phyloP scores from a whole-genome alignment of 2,888 invertebrate genomes.

The Masnerella sp. region DNA sequence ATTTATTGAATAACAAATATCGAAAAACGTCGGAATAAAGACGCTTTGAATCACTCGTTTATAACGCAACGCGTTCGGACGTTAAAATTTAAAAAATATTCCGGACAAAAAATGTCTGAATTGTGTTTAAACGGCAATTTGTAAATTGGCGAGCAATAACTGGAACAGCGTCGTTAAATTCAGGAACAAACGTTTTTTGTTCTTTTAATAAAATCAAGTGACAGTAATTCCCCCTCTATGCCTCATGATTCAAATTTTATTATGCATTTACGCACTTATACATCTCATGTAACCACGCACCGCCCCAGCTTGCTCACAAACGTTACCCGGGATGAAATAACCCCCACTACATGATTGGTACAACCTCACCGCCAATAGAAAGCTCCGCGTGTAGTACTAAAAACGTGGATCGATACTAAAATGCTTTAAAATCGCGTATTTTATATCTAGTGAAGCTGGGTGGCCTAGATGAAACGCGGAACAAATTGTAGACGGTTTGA shows the following conservation, averaged over 20 bases:
- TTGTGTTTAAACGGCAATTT: slow-evolving; percentile 17
- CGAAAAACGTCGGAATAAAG: too few relatives aligned
- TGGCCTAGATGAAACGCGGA: slow-evolving; percentile 63
- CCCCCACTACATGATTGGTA: slow-evolving; percentile 73
- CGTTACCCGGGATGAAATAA: slow-evolving; percentile 67
- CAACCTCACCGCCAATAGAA: slow-evolving; percentile 69
- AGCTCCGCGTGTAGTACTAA: slow-evolving; percentile 79
- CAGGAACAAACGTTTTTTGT: slow-evolving; percentile 72
- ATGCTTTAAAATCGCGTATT: slow-evolving; percentile 83
- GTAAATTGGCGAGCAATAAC: slow-evolving; percentile 22
- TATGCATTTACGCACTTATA: slow-evolving; percentile 78
- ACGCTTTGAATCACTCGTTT: too few relatives aligned
- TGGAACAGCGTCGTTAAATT: slow-evolving; percentile 45
- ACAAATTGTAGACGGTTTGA: slow-evolving; percentile 57
- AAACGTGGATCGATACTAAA: slow-evolving; percentile 83
- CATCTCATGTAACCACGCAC: slow-evolving; percentile 73
- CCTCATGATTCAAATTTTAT: slow-evolving; percentile 73
- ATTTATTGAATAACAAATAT: too few relatives aligned
- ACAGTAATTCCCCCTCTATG: slow-evolving; percentile 54
- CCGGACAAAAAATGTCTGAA: slow-evolving; percentile 3
- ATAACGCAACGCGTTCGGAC: too few relatives aligned
- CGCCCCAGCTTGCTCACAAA: slow-evolving; percentile 63
- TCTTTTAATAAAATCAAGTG: slow-evolving; percentile 70
- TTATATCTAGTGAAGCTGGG: slow-evolving; percentile 80
- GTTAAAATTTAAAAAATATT: slow-evolving; percentile 8